Base-by-base conservation (phyloP, 2,113 vertebrate genomes). In the Gobio gobio region DNA sequence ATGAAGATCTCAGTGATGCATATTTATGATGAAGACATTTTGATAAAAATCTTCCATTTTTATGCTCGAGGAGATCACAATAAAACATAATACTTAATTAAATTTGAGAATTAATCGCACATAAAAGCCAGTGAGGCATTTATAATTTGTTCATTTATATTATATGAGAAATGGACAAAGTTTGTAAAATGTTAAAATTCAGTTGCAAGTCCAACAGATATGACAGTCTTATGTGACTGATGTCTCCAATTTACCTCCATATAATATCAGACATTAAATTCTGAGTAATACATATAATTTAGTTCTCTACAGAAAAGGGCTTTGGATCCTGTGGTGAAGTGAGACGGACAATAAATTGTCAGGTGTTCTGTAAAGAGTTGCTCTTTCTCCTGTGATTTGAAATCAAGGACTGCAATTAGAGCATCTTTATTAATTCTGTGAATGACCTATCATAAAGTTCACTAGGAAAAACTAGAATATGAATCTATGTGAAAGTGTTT, bases 251-350 rank as follows among this genome's bases (percentile, higher is more conserved):
- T 94, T 92, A 92, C 61, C 90, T 89, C 89, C 78, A 89, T 86
- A 87, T 91, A 90, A 93, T 70, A 59, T 91, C 87, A 90, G 89
- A 93, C 93, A 94, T 94, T 92, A 92, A 93, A 92, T 78, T 92
- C 87, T 90, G 92, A 94, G 92, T 94, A 87, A 93, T 93, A 90
- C 87, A 93, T 92, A 77, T 76, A 88, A 92, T 90, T 92, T 87
- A 88, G 88, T 89, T 85, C 80, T 85, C 73, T 20, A 82, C 63
- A 83, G 73, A 36, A 43, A 56, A 72, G 43, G 64, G 20, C n/a
- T 74, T 18, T 24, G 18, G 16, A 85, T 78, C 59, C 26, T 36
- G 47, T 58, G 16, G 36, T 33, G 75, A 75, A 74, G 10, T 58
- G 49, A 47, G n/a, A 77, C 33, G 59, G 63, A 70, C 24, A 36